These are phyloP conservation scores for Noctua comes DNA, from an alignment of 2,888 invertebrate genomes.

Conservation along the genomic window DNA sequence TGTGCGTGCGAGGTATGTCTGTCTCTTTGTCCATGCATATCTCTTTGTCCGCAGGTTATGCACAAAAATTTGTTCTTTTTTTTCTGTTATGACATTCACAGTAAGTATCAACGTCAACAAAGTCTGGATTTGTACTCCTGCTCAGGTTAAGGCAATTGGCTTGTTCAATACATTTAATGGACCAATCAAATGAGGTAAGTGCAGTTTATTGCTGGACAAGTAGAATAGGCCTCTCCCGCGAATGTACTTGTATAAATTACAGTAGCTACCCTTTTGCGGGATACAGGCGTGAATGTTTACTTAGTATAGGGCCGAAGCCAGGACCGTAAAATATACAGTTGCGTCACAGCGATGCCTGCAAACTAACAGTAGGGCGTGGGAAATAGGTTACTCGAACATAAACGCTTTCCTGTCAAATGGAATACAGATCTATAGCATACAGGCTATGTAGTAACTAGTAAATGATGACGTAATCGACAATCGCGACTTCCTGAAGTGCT, in stretches of 20 bases:
- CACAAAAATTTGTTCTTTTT: background rate
- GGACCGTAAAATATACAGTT: constrained; percentile 8
- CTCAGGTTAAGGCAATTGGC: background rate
- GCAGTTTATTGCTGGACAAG: background rate
- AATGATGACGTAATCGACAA: background rate
- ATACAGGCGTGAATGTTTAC: background rate
- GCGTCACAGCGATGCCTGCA: constrained; percentile 6
- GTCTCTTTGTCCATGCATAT: background rate
- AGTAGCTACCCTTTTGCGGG: background rate
- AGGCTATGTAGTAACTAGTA: background rate
- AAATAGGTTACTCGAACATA: constrained; percentile 28
- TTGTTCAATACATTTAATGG: background rate
- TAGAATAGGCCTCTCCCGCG: background rate
- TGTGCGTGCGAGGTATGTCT: background rate
- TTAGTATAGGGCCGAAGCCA: background rate
- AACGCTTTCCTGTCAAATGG: constrained; percentile 31
- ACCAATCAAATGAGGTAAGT: background rate
- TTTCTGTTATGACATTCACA: background rate
- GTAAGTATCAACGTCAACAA: background rate
- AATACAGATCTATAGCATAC: constrained; percentile 7
- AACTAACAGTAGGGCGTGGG: constrained; percentile 28
- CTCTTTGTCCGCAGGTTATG: background rate
- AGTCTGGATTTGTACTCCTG: background rate
- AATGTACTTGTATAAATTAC: background rate
- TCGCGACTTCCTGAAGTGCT: background rate